Conservation (phyloP, 2,113 vertebrate species). For the Misgurnus anguillicaudatus region DNA sequence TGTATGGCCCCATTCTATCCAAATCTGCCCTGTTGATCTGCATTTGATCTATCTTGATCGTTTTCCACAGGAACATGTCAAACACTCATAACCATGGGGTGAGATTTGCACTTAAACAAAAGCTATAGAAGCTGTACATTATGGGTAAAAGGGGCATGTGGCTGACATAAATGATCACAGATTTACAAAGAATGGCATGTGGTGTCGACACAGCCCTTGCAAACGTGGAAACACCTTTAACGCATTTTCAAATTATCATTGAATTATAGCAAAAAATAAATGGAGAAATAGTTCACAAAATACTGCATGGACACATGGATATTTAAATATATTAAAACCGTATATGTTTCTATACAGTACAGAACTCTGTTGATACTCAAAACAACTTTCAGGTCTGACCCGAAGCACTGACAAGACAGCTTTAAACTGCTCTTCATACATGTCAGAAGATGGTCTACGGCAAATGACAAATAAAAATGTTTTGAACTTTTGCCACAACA, state of each 20-base stretch:
- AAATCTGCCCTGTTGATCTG: slow-evolving; percentile 67
- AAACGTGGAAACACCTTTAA: neutral
- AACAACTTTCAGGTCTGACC: neutral
- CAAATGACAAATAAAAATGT: neutral
- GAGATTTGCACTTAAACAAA: slow-evolving; percentile 7
- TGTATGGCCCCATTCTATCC: slow-evolving; percentile 76
- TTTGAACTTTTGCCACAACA: neutral
- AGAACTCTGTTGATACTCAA: neutral
- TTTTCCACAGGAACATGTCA: slow-evolving; percentile 70
- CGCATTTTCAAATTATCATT: neutral
- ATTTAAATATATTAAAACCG: no score
- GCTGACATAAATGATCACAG: neutral
- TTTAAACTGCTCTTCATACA: neutral
- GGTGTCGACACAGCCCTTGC: neutral
- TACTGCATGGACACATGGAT: no score
- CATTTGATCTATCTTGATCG: slow-evolving; percentile 68
- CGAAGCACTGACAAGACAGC: neutral
- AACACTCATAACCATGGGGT: slow-evolving; percentile 57
- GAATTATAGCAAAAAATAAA: no score
- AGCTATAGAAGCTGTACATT: neutral
- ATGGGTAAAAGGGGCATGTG: neutral
- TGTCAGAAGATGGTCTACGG: neutral
- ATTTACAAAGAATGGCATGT: slow-evolving; percentile 22
- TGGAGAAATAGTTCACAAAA: no score
- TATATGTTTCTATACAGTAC: no score